Evolutionary conservation across 2,888 invertebrate species (phyloP), one percentile per base, ranked within the genome.

Genomic region (Sturmia bella): DNA sequence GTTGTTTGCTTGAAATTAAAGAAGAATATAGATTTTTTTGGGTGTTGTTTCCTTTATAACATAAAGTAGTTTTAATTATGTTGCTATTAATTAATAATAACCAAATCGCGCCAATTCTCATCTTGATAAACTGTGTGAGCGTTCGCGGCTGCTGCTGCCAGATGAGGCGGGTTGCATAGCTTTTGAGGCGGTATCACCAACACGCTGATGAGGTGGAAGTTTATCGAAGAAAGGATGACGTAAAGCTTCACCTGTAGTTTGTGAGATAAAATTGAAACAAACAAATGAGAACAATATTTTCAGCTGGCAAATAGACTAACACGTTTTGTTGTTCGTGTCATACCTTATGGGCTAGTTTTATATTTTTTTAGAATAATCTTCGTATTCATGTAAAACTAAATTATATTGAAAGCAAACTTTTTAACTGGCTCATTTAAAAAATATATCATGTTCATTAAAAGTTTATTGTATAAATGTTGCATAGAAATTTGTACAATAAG

Each of bases 161-260:
- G 90, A 89, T 43, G 89, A 89, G 57, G 88, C 86, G 24, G 88
- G 86, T 69, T 80, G 82, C 80, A 77, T 78, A 61, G 59, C 41
- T 82, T 82, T 82, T 61, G 80, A 63, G 69, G 80, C 82, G 77
- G 88, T 86, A 87, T 92, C 92, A 89, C 94, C 94, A 87, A 97
- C 92, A 88, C 95, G 93, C 89, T 96, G 96, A 87, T 95, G 94
- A 74, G 93, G 92, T 83, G 96, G 95, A 88, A 98, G 94, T 89
- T 95, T 95, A 88, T 94, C 94, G 92, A 99, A 99, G 93, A 98
- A 99, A 70, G 97, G 96, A 92, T 99, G 99, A 68, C 94, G 92
- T 87, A 99, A 92, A 15, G 98, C 97, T 87, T 99, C 98, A 78
- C 93, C 93, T 91, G 64, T 52, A 52, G 11, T 63, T 63, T 45